Evolutionary conservation across 1,140 invertebrate genomes (phyloP), one percentile per base, ranked within the genome.

Genomic region (Plectrocnemia conspersa): DNA sequence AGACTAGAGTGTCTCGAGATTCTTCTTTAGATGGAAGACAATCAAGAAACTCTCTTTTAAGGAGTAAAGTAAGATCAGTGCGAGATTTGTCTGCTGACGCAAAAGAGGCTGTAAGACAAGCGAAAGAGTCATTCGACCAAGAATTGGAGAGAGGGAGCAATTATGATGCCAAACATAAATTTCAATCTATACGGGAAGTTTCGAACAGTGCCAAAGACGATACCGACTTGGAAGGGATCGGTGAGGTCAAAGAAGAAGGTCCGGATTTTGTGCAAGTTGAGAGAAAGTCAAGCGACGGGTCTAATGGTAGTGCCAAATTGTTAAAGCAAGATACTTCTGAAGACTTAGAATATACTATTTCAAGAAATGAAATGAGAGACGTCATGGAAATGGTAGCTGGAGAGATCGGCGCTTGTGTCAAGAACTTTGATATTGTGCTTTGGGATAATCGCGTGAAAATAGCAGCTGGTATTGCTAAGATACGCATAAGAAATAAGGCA

Each of bases 401-500:
- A 18, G 59, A 61, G 21, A 15, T 57, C 5, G 55, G 59, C 68
- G 1, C 13, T 3, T 15, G 46, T 10, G 13, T 61, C 15, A 61
- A 46, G 10, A 25, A 69, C 1, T 75, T 84, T 1, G 84, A 88
- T 47, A 65, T 74, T 2, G 75, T 75, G 1, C 67, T 89, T 1
- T 81, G 82, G 77, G 66, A 76, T 16, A 70, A 78, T 58, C 78
- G 81, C 45, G 79, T 83, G 0, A 75, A 79, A 44, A 69, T 89
- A 6, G 83, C 84, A 0, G 87, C 86, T 0, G 81, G 84, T 2
- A 75, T 89, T 10, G 77, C 81, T 11, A 78, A 85, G 58, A 75
- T 85, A 50, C 71, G 86, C 2, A 88, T 89, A 3, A 76, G 80
- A 47, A 81, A 82, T 54, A 82, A 78, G 25, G 86, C 86, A 11